Evolutionary conservation across 2,113 vertebrate species (phyloP), one percentile per base, ranked within the genome.

Genomic region (Cyprinodon brontotheroides): DNA sequence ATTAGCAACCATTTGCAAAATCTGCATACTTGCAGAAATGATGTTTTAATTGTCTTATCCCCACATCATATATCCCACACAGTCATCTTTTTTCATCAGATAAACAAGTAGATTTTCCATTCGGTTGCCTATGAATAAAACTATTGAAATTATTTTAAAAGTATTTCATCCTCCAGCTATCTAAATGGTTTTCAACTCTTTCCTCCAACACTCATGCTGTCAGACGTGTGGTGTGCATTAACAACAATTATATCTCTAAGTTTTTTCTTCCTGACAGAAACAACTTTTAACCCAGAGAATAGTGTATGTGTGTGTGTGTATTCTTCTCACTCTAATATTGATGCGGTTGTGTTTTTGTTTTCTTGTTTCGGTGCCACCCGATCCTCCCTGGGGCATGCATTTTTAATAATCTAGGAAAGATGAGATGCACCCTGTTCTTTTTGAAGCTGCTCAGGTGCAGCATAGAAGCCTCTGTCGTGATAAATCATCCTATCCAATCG

Each of bases 341-440:
- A 93, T 91, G 84, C 79, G 43, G 69, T 15, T 20, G 78, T 81
- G 83, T 91, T 92, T 93, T 87, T 92, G 90, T 89, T 91, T 88
- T 75, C 80, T 91, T 87, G 90, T 91, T 84, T 87, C 66, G n/a
- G 83, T 78, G 88, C 67, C 81, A 93, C 80, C 76, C 20, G 81
- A 93, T 87, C 85, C 80, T 87, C 82, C 78, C 79, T 1, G 14
- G 60, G 82, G 78, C 75, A 82, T 93, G 75, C 83, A 94, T 92
- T 88, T 90, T 92, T 93, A 89, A 92, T 75, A 80, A 84, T 79
- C 62, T 6, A 29, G 68, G 90, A 92, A 92, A 93, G 83, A 73
- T 20, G 81, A 94, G 83, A 88, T 36, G 36, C 47, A 47, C 50
- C 53, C 61, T 79, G 81, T 8, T 80, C 67, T 85, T 85, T 87